Evolutionary conservation across 1,140 invertebrate species (phyloP).

Genomic region (Neodiprion lecontei): DNA sequence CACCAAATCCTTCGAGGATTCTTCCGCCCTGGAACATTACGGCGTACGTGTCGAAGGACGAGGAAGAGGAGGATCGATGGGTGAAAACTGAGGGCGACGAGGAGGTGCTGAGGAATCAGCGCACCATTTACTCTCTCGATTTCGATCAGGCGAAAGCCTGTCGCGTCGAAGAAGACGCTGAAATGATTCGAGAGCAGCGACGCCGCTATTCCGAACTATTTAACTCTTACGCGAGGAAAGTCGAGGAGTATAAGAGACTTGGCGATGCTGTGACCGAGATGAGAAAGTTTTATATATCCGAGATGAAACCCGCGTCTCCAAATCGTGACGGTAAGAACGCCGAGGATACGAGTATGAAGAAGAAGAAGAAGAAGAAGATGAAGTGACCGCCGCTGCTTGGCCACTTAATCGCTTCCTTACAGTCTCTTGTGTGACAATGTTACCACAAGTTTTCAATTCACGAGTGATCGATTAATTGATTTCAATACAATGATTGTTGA

Average conservation of each 20-base stretch:
- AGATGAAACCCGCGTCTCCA: neutral
- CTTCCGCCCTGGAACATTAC: constrained; percentile 30
- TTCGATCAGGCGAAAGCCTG: constrained; percentile 16
- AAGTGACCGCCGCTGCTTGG: neutral
- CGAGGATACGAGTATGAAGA: constrained; percentile 14
- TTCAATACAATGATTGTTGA: too few relatives aligned
- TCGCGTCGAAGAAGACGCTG: constrained; percentile 23
- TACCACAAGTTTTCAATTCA: too few relatives aligned
- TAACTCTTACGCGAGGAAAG: constrained; percentile 11
- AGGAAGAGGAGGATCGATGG: constrained; percentile 18
- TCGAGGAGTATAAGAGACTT: constrained; percentile 3
- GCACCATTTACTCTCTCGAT: constrained; percentile 19
- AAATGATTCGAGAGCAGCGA: constrained; percentile 12
- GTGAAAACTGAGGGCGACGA: constrained; percentile 30
- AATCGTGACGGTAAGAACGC: neutral
- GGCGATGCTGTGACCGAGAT: constrained; percentile 22
- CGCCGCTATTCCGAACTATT: constrained; percentile 10
- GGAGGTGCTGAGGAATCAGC: constrained; percentile 25
- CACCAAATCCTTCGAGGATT: neutral
- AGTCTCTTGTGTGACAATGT: too few relatives aligned
- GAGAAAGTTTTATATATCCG: constrained; percentile 23
- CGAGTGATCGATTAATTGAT: too few relatives aligned
- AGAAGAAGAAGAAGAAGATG: neutral
- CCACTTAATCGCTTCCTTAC: neutral
- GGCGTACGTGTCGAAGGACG: constrained; percentile 24